These are phyloP conservation scores for Clamator glandarius DNA, from an alignment of 2,797 vertebrate species.

Conservation along the genomic window DNA sequence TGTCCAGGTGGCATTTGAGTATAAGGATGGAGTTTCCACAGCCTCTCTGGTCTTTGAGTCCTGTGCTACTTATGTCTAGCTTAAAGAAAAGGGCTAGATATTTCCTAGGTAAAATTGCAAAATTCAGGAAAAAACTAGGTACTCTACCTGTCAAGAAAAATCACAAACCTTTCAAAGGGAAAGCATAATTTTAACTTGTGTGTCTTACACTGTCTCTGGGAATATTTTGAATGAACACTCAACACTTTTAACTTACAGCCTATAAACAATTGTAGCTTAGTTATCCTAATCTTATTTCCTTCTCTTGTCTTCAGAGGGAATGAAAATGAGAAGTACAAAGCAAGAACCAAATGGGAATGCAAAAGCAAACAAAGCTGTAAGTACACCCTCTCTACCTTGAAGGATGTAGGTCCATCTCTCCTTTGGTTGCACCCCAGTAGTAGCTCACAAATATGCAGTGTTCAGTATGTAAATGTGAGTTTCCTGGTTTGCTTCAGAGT, in stretches of 20 bases:
- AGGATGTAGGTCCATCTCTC: background rate
- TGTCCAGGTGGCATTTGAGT: background rate
- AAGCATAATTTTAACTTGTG: background rate
- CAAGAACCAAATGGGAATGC: slow-evolving; percentile 89
- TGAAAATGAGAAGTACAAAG: slow-evolving; percentile 96
- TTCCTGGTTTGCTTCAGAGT: background rate
- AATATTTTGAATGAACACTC: background rate
- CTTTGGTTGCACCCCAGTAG: background rate
- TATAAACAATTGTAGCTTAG: background rate
- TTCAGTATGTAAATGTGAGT: background rate
- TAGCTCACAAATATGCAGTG: background rate
- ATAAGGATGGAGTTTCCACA: background rate
- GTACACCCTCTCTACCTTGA: background rate
- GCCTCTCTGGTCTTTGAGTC: background rate
- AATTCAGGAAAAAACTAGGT: background rate
- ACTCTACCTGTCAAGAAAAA: background rate
- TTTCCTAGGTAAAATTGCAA: background rate
- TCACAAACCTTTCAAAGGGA: background rate
- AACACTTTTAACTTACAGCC: background rate
- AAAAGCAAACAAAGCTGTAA: slow-evolving; percentile 90
- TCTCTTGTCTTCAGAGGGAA: slow-evolving; percentile 83
- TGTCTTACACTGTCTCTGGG: background rate
- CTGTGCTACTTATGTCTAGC: background rate
- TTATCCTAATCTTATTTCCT: background rate
- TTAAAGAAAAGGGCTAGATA: background rate